Percentiles rank a stretch among this genome's conserved stretches.
Conservation (phyloP, 2,888 invertebrate species). For the Euzophera pinguis region DNA sequence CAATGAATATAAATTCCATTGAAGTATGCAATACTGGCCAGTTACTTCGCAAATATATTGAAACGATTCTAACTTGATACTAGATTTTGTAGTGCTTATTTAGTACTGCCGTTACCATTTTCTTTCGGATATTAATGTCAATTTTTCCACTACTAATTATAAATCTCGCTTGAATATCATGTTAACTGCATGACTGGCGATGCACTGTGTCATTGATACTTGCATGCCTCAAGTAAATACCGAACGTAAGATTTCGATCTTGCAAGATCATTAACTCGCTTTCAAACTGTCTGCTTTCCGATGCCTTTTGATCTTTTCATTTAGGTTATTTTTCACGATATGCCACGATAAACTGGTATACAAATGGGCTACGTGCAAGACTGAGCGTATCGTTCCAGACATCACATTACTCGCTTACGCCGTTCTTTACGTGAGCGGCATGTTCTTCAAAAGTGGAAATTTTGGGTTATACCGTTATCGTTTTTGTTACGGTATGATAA, state of each 20-base stretch:
- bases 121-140: background rate
- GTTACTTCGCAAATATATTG: background rate
- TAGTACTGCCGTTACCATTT: background rate
- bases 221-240: conserved; percentile 1
- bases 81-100: too few species aligned
- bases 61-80: background rate
- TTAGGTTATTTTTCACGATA: conserved; percentile 44
- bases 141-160: conserved; percentile 4
- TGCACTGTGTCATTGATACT: conserved; percentile 8
- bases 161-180: conserved; percentile 12
- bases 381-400: conserved; percentile 7
- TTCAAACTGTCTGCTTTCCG: conserved; percentile 33
- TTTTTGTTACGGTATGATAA: background rate
- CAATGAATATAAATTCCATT: background rate
- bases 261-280: conserved; percentile 12
- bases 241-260: conserved; percentile 10
- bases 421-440: conserved; percentile 4
- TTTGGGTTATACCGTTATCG: conserved; percentile 1
- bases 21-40: background rate
- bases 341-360: conserved; percentile 21
- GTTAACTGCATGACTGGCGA: conserved; percentile 15
- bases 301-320: conserved; percentile 30
- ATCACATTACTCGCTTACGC: conserved; percentile 1
- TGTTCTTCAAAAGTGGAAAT: conserved; percentile 5
- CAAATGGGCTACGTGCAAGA: conserved; percentile 29